These are phyloP conservation scores for Typhlichthys eigenmanni DNA, from an alignment of 2,797 vertebrate species.

Conservation along the genomic window DNA sequence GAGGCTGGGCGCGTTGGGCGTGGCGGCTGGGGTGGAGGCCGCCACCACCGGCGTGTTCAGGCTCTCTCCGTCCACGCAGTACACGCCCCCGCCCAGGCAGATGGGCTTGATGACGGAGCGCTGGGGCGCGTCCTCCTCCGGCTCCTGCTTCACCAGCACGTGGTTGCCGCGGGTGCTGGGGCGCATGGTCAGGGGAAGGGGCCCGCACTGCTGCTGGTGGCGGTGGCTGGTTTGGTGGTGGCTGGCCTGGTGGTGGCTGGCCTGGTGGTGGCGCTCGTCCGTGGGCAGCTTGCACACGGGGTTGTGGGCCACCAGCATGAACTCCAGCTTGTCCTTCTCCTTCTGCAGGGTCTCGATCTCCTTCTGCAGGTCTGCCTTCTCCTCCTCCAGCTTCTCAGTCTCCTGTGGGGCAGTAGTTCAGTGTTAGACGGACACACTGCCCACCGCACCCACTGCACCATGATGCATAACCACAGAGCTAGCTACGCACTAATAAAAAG, in stretches of 20 bases:
- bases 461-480: too few relatives aligned
- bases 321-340: constrained; percentile 98
- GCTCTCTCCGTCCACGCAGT: constrained; percentile 93
- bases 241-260: constrained; percentile 66
- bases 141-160: constrained; percentile 95
- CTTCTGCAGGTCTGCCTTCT: constrained; percentile 95
- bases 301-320: constrained; percentile 97
- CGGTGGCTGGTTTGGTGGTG: constrained; percentile 49
- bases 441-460: too few relatives aligned
- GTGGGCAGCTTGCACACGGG: constrained; percentile 93
- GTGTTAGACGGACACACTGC: neutral
- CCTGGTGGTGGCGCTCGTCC: constrained; percentile 82
- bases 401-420: constrained; percentile 76
- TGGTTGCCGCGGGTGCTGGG: constrained; percentile 72
- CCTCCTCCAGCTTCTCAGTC: constrained; percentile 96
- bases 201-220: constrained; percentile 76
- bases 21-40: constrained; percentile 92
- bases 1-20: constrained; percentile 89
- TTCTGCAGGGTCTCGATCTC: constrained; percentile 96
- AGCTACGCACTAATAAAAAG: neutral
- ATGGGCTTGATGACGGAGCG: constrained; percentile 98
- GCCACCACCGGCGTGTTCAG: constrained; percentile 97
- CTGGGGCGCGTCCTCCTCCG: constrained; percentile 85
- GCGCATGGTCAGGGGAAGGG: constrained; percentile 82
- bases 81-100: constrained; percentile 85